These are phyloP conservation scores for Hiodon tergisus DNA, from an alignment of 2,113 vertebrate genomes.

Conservation along the genomic window DNA sequence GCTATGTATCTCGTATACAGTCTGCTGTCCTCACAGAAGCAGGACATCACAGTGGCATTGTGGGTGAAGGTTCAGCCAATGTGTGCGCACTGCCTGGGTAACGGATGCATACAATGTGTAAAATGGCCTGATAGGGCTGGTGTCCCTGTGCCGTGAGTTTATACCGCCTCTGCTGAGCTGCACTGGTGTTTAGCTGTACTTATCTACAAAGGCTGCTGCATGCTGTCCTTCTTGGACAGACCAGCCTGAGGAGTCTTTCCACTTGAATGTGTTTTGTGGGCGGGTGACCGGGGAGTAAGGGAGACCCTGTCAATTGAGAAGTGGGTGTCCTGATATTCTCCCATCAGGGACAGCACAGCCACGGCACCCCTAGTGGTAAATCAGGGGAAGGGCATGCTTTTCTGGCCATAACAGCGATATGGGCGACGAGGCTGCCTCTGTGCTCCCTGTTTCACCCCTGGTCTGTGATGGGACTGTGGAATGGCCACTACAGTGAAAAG, in stretches of 20 bases:
- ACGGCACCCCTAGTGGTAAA: too few species aligned
- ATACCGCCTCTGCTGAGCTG: constrained; percentile 45
- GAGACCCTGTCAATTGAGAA: too few species aligned
- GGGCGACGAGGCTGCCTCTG: too few species aligned
- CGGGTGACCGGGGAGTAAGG: too few species aligned
- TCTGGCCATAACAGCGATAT: too few species aligned
- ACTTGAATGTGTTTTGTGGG: too few species aligned
- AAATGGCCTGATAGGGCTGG: constrained; percentile 55
- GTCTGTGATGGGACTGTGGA: neutral
- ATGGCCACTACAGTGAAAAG: neutral
- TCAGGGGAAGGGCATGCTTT: too few species aligned
- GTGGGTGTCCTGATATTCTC: too few species aligned
- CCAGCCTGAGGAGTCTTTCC: too few species aligned
- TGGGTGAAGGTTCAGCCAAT: constrained; percentile 9
- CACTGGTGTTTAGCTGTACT: constrained; percentile 58
- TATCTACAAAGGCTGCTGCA: constrained; percentile 50
- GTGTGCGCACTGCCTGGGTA: constrained; percentile 53
- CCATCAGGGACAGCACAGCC: too few species aligned
- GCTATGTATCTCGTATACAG: too few species aligned
- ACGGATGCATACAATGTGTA: constrained; percentile 58
- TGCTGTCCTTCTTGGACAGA: constrained; percentile 35
- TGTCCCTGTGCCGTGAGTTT: constrained; percentile 40
- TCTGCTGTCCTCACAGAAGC: neutral
- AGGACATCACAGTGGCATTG: neutral
- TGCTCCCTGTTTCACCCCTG: too few species aligned